Conservation (phyloP, 2,113 vertebrate species). For the Sitta europaea region DNA sequence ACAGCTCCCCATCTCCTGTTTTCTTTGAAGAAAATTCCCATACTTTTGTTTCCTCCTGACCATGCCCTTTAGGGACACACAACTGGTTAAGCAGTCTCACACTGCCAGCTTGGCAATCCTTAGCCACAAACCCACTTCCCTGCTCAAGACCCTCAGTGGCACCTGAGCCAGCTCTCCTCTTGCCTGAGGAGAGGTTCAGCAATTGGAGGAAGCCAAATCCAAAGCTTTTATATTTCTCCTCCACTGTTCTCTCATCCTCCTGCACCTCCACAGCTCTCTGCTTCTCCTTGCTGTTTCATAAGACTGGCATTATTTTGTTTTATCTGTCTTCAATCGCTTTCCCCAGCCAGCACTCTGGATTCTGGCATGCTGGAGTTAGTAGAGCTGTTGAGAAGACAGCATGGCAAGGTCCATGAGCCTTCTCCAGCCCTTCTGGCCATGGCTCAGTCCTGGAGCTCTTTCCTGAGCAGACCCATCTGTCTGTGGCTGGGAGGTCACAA, state of each 20-base stretch:
- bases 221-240: background rate
- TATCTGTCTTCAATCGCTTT: background rate
- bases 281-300: background rate
- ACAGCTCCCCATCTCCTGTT: background rate
- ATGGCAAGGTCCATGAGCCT: background rate
- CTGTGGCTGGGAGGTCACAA: background rate
- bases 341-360: accelerated
- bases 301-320: background rate
- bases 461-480: background rate
- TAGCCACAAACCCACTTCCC: background rate
- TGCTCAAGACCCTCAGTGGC: background rate
- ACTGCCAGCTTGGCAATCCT: background rate
- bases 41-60: background rate
- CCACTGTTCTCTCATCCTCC: background rate
- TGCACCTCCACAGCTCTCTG: background rate
- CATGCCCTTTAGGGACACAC: background rate
- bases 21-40: background rate
- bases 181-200: background rate
- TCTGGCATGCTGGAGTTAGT: background rate
- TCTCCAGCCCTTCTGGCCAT: background rate
- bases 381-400: background rate
- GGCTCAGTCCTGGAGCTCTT: background rate
- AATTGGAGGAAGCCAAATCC: background rate
- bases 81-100: background rate
- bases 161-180: background rate